A percentile compares a stretch with the other conserved stretches of the same genome.
Conservation (phyloP, 2,113 vertebrate species). For the Hippocampus guttulatus region DNA sequence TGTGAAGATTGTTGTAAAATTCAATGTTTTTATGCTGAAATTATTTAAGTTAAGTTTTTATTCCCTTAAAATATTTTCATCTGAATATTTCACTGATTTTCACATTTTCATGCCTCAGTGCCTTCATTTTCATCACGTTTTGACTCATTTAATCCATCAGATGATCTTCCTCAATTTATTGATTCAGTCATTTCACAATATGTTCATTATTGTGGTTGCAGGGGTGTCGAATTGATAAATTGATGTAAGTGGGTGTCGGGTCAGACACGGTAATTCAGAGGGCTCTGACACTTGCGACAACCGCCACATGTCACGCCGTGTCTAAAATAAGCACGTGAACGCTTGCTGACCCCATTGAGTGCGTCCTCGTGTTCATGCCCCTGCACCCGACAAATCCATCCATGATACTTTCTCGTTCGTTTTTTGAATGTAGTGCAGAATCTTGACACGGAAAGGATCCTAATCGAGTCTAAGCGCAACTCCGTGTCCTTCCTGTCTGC, state of each 20-base stretch:
- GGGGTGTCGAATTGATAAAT: neutral
- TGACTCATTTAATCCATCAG: neutral
- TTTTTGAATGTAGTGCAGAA: neutral
- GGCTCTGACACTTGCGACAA: slow-evolving; percentile 1
- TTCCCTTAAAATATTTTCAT: too few relatives aligned
- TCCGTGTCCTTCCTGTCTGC: slow-evolving; percentile 12
- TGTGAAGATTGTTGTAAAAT: too few relatives aligned
- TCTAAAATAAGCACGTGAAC: slow-evolving; percentile 22
- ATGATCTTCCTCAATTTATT: neutral
- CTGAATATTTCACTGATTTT: too few relatives aligned
- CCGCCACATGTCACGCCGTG: neutral
- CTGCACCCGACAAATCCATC: neutral
- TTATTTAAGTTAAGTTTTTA: too few relatives aligned
- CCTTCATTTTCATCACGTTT: neutral
- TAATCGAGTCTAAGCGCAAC: slow-evolving; percentile 27
- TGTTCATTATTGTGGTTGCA: neutral
- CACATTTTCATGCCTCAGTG: too few relatives aligned
- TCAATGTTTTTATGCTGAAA: too few relatives aligned
- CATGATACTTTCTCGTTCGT: neutral
- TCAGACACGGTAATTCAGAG: neutral
- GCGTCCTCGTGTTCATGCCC: neutral
- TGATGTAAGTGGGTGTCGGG: neutral
- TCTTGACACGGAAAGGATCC: fast-evolving
- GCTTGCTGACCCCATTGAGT: neutral
- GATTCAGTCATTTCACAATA: neutral